phyloP scores from a whole-genome alignment of 2,113 vertebrate species.

The Benitochromis conjunctus region DNA sequence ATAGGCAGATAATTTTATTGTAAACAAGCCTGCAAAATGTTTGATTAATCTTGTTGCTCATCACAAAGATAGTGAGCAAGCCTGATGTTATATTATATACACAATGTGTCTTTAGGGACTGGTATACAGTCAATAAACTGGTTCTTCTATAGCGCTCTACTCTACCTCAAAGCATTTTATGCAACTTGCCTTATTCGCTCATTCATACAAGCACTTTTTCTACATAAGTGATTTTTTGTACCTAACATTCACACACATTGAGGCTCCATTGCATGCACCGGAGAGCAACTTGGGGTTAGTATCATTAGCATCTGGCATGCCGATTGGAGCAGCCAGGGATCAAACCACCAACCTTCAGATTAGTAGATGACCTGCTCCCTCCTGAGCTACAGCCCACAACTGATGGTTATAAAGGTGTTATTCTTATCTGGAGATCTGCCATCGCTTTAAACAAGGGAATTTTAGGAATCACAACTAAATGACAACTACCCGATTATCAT shows the following conservation, averaged over 20 bases:
- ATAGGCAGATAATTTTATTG: not conserved
- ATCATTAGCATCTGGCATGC: not conserved
- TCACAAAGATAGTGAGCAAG: not conserved
- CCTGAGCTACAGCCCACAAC: not conserved
- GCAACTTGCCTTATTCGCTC: not conserved
- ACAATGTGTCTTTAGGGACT: not conserved
- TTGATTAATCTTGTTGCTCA: not conserved
- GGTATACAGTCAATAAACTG: not conserved
- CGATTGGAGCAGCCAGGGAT: not conserved
- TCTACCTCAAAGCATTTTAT: not conserved
- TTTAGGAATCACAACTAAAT: not conserved
- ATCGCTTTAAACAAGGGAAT: not conserved
- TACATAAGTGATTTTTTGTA: not conserved
- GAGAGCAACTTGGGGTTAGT: not conserved
- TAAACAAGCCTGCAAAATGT: not conserved
- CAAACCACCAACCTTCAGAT: not conserved
- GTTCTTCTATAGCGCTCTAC: not conserved
- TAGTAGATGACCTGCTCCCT: not conserved
- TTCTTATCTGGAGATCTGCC: rapidly evolving
- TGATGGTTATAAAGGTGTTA: not conserved
- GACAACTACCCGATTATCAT: not conserved
- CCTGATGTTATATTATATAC: not conserved
- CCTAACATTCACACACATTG: not conserved
- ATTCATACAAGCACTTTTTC: not conserved
- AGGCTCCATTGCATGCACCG: not conserved